Conservation (phyloP, 2,888 invertebrate species). For the Tenthredo distinguenda region DNA sequence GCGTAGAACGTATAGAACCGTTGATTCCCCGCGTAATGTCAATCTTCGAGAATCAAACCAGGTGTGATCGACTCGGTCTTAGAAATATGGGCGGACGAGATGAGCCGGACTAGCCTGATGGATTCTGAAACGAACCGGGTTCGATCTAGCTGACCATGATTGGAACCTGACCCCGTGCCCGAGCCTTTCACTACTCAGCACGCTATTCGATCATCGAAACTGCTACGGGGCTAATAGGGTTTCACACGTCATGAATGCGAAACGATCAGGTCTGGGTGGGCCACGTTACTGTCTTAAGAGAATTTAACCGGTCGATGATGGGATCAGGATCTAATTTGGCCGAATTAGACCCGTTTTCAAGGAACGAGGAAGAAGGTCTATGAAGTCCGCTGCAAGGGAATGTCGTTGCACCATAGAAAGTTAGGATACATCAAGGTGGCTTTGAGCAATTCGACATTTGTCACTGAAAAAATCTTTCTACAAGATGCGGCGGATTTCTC, state of each 20-base stretch:
- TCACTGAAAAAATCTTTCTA: too few relatives aligned
- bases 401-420: too few relatives aligned
- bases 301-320: background rate
- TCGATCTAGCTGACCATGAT: background rate
- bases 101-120: constrained; percentile 2
- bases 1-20: background rate
- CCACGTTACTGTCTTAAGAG: background rate
- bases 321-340: background rate
- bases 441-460: too few relatives aligned
- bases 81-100: background rate
- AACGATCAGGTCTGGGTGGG: background rate
- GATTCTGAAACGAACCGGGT: background rate
- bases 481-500: too few relatives aligned
- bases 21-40: background rate
- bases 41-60: background rate
- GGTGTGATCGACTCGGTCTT: background rate
- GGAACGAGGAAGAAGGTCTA: too few relatives aligned
- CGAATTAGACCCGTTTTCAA: too few relatives aligned
- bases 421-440: too few relatives aligned
- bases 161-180: background rate
- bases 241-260: constrained; percentile 11
- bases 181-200: background rate
- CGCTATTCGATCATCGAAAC: background rate
- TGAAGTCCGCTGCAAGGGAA: too few relatives aligned
- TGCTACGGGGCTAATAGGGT: background rate